Evolutionary conservation across 2,113 vertebrate genomes (phyloP).

Genomic region (Rhineura floridana): DNA sequence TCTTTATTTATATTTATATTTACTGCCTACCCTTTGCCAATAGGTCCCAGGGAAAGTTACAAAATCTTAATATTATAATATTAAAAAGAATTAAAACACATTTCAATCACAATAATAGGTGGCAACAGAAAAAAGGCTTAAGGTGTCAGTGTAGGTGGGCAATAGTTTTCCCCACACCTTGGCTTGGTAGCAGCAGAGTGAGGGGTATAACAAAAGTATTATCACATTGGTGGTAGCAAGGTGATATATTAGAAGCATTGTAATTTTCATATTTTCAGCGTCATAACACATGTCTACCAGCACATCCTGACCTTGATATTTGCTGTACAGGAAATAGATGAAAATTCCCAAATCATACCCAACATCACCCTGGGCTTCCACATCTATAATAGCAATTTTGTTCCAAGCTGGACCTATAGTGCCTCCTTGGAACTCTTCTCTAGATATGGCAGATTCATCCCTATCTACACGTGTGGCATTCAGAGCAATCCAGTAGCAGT

Average conservation of each 20-base stretch:
- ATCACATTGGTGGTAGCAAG: too few species aligned
- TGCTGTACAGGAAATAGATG: conserved; percentile 18
- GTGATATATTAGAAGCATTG: neutral
- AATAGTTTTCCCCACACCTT: too few species aligned
- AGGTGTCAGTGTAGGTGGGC: too few species aligned
- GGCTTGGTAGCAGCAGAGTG: too few species aligned
- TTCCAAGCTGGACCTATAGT: neutral
- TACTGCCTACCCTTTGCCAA: too few species aligned
- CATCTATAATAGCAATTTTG: neutral
- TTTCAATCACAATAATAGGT: too few species aligned
- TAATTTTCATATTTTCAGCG: neutral
- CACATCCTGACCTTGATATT: conserved; percentile 18
- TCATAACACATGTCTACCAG: conserved; percentile 8
- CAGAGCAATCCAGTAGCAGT: neutral
- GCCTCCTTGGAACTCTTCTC: conserved; percentile 7
- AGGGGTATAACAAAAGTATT: too few species aligned
- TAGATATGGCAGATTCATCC: neutral
- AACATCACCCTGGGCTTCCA: conserved; percentile 15
- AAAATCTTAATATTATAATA: too few species aligned
- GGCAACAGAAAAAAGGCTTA: too few species aligned
- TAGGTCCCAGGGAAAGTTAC: too few species aligned
- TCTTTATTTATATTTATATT: too few species aligned
- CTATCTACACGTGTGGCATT: neutral
- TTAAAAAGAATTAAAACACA: too few species aligned
- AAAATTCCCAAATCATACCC: neutral